A percentile compares a stretch with the other conserved stretches of the same genome.
Evolutionary conservation across 2,888 invertebrate genomes (phyloP).

Genomic region (Augochlorella aurata): DNA sequence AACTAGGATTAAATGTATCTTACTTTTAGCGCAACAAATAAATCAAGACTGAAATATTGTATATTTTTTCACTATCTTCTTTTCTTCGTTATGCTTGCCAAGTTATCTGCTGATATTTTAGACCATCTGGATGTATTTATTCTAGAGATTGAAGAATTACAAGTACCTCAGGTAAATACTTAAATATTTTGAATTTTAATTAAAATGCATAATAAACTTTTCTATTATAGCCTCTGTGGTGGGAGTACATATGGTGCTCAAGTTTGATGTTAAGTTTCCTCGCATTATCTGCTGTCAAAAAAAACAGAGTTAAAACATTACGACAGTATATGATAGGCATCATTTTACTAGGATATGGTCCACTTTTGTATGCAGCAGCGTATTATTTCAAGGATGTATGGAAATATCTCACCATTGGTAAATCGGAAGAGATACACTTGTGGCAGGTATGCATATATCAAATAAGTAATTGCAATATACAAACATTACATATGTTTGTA

Average conservation of each 20-base stretch:
- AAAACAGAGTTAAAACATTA: conserved; percentile 90
- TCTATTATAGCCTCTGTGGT: conserved; percentile 88
- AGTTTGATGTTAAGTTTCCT: conserved; percentile 92
- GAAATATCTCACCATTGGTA: conserved; percentile 88
- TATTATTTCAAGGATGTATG: conserved; percentile 93
- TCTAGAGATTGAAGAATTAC: conserved; percentile 95
- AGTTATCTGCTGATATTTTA: conserved; percentile 94
- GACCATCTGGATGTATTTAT: conserved; percentile 97
- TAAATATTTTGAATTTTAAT: neutral
- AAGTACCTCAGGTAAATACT: conserved; percentile 89
- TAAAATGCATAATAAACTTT: conserved; percentile 11
- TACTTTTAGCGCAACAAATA: conserved; percentile 94
- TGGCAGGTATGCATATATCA: conserved; percentile 88
- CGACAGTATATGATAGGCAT: conserved; percentile 92
- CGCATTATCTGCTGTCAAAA: conserved; percentile 92
- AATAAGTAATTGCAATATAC: neutral
- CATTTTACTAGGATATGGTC: conserved; percentile 89
- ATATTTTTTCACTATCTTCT: conserved; percentile 96
- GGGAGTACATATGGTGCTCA: conserved; percentile 97
- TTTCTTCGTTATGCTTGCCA: conserved; percentile 94
- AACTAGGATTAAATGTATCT: conserved; percentile 62
- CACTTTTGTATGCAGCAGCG: conserved; percentile 90
- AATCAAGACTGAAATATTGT: conserved; percentile 96
- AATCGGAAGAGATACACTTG: conserved; percentile 87
- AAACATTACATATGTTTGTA: neutral